phyloP scores from a whole-genome alignment of 1,140 invertebrate genomes.

The Danaus melanippus region DNA sequence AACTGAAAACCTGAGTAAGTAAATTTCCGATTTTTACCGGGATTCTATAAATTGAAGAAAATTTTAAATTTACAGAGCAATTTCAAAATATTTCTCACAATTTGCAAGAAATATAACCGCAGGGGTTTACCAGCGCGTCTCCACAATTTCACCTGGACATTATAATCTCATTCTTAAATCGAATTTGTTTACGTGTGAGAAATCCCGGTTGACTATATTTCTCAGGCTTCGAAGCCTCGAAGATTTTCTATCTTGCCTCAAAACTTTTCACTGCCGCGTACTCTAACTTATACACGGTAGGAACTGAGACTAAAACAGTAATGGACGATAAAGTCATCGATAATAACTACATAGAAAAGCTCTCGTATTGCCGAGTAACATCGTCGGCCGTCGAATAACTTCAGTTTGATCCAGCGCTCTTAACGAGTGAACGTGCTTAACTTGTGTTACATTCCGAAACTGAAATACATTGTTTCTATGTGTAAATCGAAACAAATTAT shows the following conservation, averaged over 20 bases:
- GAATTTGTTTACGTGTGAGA: slow-evolving; percentile 58
- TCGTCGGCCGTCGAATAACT: slow-evolving; percentile 18
- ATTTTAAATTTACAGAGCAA: slow-evolving; percentile 12
- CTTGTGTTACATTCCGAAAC: neutral
- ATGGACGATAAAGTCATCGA: slow-evolving; percentile 16
- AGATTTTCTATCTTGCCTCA: too few relatives aligned
- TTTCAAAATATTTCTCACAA: slow-evolving; percentile 23
- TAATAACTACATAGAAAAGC: slow-evolving; percentile 10
- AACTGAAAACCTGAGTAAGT: too few relatives aligned
- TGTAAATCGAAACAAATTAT: too few relatives aligned
- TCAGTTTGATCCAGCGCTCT: slow-evolving; percentile 19
- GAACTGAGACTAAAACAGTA: slow-evolving; percentile 5
- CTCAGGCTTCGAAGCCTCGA: slow-evolving; percentile 4
- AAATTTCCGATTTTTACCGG: too few relatives aligned
- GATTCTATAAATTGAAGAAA: too few relatives aligned
- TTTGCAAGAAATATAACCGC: slow-evolving; percentile 23
- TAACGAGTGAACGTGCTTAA: slow-evolving; percentile 17
- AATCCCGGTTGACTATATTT: slow-evolving; percentile 40
- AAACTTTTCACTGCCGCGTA: slow-evolving; percentile 16
- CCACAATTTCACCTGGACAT: slow-evolving; percentile 44
- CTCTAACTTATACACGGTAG: neutral
- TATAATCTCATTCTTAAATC: slow-evolving; percentile 58
- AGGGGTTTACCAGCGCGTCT: slow-evolving; percentile 21
- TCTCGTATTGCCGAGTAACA: slow-evolving; percentile 2
- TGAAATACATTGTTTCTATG: too few relatives aligned